phyloP scores from a whole-genome alignment of 2,797 vertebrate genomes.

The Pitangus sulphuratus region DNA sequence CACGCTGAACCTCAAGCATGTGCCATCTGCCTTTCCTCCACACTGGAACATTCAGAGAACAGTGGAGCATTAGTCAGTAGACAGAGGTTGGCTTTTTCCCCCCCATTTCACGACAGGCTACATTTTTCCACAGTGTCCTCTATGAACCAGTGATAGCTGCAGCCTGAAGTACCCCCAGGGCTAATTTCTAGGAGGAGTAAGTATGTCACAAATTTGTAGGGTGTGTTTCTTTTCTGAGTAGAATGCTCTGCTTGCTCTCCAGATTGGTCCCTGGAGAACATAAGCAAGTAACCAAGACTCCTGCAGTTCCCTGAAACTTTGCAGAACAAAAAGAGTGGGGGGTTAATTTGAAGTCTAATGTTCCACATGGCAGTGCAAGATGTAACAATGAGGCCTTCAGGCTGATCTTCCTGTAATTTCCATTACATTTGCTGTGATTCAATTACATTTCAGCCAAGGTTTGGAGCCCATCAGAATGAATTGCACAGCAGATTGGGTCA shows the following conservation, averaged over 20 bases:
- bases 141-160: neutral
- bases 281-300: neutral
- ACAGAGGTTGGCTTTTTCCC: neutral
- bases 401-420: slow-evolving; percentile 18
- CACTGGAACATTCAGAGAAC: neutral
- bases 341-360: slow-evolving; percentile 9
- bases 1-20: neutral
- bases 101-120: neutral
- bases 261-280: neutral
- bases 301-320: slow-evolving; percentile 2
- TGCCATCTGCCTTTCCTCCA: neutral
- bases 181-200: neutral
- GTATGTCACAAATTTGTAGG: neutral
- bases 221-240: neutral
- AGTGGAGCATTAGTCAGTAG: neutral
- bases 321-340: neutral
- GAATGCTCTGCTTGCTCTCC: neutral
- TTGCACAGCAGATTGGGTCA: slow-evolving; percentile 5
- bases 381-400: neutral
- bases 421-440: slow-evolving; percentile 16
- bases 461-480: slow-evolving; percentile 20
- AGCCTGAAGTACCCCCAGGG: neutral
- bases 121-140: neutral
- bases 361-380: slow-evolving; percentile 39
- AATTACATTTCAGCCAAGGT: slow-evolving; percentile 36